A percentile compares a stretch with the other conserved stretches of the same genome.
Conservation (phyloP, 2,888 invertebrate genomes). For the Vesta saturnalis region DNA sequence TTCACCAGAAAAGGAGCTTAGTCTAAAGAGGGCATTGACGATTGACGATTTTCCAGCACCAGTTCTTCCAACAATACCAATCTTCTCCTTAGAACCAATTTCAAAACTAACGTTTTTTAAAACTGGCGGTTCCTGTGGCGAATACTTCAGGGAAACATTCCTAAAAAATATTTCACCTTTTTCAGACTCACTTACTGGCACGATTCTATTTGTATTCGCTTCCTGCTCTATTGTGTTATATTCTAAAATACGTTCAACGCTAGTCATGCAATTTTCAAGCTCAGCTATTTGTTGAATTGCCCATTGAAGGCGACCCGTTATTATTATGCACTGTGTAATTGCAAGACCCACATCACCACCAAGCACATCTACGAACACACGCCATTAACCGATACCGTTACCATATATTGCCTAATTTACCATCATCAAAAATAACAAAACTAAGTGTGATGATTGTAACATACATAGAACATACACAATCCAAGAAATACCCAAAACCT, state of each 20-base stretch:
- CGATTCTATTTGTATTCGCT: conserved; percentile 64
- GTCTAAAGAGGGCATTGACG: too few relatives aligned
- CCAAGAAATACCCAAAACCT: conserved; percentile 94
- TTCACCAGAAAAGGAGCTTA: too few relatives aligned
- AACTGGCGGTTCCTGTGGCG: conserved; percentile 76
- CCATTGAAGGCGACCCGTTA: conserved; percentile 79
- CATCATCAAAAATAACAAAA: conserved; percentile 76
- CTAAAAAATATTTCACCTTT: conserved; percentile 75
- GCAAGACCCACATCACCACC: conserved; percentile 59
- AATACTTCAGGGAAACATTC: conserved; percentile 77
- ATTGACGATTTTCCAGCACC: too few relatives aligned
- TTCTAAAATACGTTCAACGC: conserved; percentile 81
- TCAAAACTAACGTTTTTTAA: conserved; percentile 75
- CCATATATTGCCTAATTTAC: conserved; percentile 56
- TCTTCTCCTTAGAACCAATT: conserved; percentile 75
- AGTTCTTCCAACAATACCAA: too few relatives aligned
- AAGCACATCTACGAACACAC: conserved; percentile 58
- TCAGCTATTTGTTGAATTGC: conserved; percentile 71
- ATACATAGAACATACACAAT: conserved; percentile 87
- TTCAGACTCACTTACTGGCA: conserved; percentile 78
- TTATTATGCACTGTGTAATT: conserved; percentile 57
- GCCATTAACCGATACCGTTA: conserved; percentile 44
- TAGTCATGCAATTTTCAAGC: conserved; percentile 81
- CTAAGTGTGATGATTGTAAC: conserved; percentile 87
- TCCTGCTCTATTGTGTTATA: conserved; percentile 54